These are phyloP conservation scores for Loris lydekkerianus DNA, from an alignment of 2,797 vertebrate species.

Conservation along the genomic window DNA sequence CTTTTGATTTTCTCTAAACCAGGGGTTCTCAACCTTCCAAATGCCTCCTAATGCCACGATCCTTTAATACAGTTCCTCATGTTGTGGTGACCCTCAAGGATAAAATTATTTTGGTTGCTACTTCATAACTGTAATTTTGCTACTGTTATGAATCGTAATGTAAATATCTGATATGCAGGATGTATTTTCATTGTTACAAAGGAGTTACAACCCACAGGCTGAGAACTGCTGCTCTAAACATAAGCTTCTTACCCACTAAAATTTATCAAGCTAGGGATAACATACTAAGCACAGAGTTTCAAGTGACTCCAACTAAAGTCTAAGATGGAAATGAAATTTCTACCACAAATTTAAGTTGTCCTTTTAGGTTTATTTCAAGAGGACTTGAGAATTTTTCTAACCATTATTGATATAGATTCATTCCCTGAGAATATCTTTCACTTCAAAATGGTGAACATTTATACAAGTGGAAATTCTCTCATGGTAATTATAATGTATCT, in stretches of 20 bases:
- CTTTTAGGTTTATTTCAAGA: conserved; percentile 72
- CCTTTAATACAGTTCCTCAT: too few species aligned
- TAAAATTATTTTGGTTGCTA: too few species aligned
- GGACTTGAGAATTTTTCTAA: conserved; percentile 53
- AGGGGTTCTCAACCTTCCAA: too few species aligned
- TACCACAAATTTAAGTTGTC: conserved; percentile 21
- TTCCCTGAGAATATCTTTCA: conserved; percentile 37
- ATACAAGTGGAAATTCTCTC: conserved; percentile 59
- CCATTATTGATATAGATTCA: conserved; percentile 45
- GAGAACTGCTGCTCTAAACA: background rate
- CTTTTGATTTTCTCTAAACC: conserved; percentile 40
- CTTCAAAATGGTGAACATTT: conserved; percentile 54
- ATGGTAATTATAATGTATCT: conserved; percentile 16
- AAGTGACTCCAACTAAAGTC: conserved; percentile 36
- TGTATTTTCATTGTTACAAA: too few species aligned
- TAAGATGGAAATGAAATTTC: conserved; percentile 73
- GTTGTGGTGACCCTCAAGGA: too few species aligned
- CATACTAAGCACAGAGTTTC: conserved; percentile 47
- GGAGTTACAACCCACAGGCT: too few species aligned
- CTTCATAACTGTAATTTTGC: too few species aligned
- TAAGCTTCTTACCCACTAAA: conserved; percentile 42
- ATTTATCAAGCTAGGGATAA: conserved; percentile 51
- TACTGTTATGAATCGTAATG: too few species aligned
- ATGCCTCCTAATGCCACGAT: too few species aligned
- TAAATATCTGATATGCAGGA: too few species aligned